Percentiles rank a stretch among this genome's conserved stretches.
These are phyloP conservation scores for Apostichopus californicus DNA, from an alignment of 35 echinoderm and acorn worm species.

Conservation along the genomic window DNA sequence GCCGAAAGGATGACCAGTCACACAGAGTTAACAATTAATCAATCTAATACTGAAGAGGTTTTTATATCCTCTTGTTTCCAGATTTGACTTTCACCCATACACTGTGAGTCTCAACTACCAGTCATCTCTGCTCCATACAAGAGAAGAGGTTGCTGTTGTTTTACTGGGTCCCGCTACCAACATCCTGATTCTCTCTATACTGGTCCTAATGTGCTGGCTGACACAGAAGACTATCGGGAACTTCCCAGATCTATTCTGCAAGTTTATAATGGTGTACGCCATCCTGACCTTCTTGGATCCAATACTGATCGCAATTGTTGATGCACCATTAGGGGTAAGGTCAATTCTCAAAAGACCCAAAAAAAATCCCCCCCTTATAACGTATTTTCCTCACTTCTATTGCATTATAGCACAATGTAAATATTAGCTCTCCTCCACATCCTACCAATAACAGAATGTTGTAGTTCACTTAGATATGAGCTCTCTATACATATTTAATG, in stretches of 20 bases:
- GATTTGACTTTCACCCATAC: slow-evolving; percentile 96
- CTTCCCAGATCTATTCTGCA: slow-evolving; percentile 90
- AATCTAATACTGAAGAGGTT: not conserved
- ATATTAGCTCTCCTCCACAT: no score
- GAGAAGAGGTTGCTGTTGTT: slow-evolving; percentile 92
- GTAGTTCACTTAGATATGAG: no score
- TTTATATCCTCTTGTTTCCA: slow-evolving; percentile 1
- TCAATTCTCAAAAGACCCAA: not conserved
- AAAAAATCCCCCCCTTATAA: not conserved
- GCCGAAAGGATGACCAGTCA: no score
- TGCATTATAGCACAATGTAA: no score
- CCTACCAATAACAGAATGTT: no score
- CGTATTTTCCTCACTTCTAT: no score
- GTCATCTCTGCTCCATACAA: slow-evolving; percentile 88
- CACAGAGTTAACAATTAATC: no score
- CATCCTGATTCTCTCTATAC: slow-evolving; percentile 64
- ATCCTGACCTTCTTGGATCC: slow-evolving; percentile 89
- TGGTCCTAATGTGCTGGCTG: slow-evolving; percentile 76
- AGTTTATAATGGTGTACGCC: slow-evolving; percentile 91
- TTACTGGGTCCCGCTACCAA: slow-evolving; percentile 92
- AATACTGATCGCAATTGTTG: slow-evolving; percentile 86
- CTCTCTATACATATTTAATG: no score
- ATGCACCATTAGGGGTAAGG: slow-evolving; percentile 71
- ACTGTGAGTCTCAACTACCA: slow-evolving; percentile 97
- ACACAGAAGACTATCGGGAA: slow-evolving; percentile 81